These are phyloP conservation scores for Zaprionus lachaisei DNA, from an alignment of 1,140 invertebrate genomes.

Conservation along the genomic window DNA sequence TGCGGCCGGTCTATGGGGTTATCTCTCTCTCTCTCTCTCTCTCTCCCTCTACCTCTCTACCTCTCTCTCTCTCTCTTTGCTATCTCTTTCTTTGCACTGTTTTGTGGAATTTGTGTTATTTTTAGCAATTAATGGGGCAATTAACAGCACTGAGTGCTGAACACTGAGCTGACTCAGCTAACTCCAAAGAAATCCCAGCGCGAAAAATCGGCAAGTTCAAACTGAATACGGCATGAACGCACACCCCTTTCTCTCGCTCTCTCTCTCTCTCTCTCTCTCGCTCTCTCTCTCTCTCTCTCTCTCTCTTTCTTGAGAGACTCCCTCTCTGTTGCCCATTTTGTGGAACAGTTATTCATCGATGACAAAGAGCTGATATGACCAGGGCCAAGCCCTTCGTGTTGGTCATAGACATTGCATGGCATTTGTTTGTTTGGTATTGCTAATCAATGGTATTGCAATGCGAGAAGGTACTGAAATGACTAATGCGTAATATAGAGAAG, in stretches of 20 bases:
- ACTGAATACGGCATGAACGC: background rate
- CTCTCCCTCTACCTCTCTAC: background rate
- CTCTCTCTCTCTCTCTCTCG: background rate
- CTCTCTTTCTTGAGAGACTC: background rate
- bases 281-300: background rate
- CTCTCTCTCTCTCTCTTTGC: background rate
- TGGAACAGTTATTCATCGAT: constrained; percentile 32
- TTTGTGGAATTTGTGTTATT: constrained; percentile 40
- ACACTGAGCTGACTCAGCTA: constrained; percentile 29
- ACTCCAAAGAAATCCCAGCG: constrained; percentile 13
- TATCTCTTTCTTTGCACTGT: background rate
- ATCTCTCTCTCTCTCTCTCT: background rate
- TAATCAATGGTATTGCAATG: background rate
- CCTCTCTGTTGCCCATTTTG: background rate
- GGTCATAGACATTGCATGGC: constrained; percentile 14
- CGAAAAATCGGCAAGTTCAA: constrained; percentile 33
- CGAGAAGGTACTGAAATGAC: background rate
- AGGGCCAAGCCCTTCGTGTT: constrained; percentile 34
- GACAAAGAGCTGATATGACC: constrained; percentile 40
- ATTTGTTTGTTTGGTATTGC: background rate
- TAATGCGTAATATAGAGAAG: background rate
- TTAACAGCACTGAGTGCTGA: constrained; percentile 14
- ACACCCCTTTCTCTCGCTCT: background rate
- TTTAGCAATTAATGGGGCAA: constrained; percentile 37
- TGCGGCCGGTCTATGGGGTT: constrained; percentile 27